phyloP scores from a whole-genome alignment of 2,797 vertebrate genomes.

The Bradypodion pumilum region DNA sequence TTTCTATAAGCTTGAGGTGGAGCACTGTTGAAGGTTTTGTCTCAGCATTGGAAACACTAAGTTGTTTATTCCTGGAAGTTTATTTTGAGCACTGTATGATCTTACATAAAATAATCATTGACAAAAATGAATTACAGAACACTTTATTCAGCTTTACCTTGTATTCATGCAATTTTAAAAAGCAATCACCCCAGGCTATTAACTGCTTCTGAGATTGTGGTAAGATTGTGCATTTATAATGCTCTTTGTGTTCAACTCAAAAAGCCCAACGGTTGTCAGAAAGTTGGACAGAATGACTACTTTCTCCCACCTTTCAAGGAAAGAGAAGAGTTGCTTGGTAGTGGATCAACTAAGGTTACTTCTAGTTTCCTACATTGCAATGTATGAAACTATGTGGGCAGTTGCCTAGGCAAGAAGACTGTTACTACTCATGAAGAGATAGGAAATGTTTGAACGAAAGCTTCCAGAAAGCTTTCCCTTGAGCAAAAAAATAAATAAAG shows the following conservation, averaged over 20 bases:
- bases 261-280: neutral
- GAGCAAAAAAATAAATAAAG: too few relatives aligned
- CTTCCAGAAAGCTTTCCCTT: too few relatives aligned
- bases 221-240: conserved; percentile 28
- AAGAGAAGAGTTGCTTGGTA: neutral
- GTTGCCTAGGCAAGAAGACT: neutral
- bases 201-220: neutral
- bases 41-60: conserved; percentile 68
- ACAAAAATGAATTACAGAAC: conserved; percentile 14
- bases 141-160: conserved; percentile 34
- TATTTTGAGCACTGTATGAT: conserved; percentile 61
- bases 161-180: conserved; percentile 29
- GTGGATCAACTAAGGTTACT: neutral
- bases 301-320: neutral
- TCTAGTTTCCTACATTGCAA: neutral
- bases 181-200: neutral
- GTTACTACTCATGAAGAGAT: too few relatives aligned
- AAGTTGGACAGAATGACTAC: neutral
- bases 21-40: conserved; percentile 72
- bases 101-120: conserved; percentile 40
- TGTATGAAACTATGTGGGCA: too few relatives aligned
- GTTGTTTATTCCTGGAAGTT: conserved; percentile 61
- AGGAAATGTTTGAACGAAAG: too few relatives aligned
- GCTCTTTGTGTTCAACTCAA: neutral
- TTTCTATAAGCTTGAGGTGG: conserved; percentile 61